Conservation (phyloP, 2,888 invertebrate genomes). For the Callosobruchus maculatus region DNA sequence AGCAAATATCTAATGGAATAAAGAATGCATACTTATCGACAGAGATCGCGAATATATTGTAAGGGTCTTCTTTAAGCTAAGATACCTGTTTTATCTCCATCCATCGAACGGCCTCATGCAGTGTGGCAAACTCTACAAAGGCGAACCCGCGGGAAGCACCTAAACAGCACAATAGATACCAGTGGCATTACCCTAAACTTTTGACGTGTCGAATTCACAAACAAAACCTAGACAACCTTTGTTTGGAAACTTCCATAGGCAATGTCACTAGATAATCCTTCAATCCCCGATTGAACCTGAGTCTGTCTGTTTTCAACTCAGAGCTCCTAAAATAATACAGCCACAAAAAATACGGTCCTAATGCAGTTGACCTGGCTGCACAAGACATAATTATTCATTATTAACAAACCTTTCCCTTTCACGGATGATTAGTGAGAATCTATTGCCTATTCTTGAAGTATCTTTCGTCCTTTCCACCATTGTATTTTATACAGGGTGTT, state of each 20-base stretch:
- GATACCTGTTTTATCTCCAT: constrained; percentile 88
- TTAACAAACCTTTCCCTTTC: too few species aligned
- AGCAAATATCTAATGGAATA: constrained; percentile 10
- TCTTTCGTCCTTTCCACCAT: too few species aligned
- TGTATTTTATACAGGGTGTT: too few species aligned
- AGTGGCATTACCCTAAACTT: constrained; percentile 47
- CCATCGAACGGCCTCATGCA: constrained; percentile 84
- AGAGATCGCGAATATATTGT: neutral
- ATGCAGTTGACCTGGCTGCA: too few species aligned
- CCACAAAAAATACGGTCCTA: too few species aligned
- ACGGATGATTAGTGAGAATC: too few species aligned
- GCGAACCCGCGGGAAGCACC: constrained; percentile 87
- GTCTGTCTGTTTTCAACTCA: neutral
- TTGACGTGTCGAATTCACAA: constrained; percentile 54
- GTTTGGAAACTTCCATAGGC: neutral
- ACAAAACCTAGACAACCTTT: constrained; percentile 48
- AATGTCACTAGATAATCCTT: neutral
- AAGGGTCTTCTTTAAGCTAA: constrained; percentile 40
- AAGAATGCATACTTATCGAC: constrained; percentile 25
- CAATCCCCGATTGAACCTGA: neutral
- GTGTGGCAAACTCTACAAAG: constrained; percentile 89
- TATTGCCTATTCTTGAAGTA: too few species aligned
- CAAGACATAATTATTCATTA: too few species aligned
- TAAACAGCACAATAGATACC: constrained; percentile 64
- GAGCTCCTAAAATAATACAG: too few species aligned